phyloP scores from a whole-genome alignment of 2,888 invertebrate species.

The Patella depressa region DNA sequence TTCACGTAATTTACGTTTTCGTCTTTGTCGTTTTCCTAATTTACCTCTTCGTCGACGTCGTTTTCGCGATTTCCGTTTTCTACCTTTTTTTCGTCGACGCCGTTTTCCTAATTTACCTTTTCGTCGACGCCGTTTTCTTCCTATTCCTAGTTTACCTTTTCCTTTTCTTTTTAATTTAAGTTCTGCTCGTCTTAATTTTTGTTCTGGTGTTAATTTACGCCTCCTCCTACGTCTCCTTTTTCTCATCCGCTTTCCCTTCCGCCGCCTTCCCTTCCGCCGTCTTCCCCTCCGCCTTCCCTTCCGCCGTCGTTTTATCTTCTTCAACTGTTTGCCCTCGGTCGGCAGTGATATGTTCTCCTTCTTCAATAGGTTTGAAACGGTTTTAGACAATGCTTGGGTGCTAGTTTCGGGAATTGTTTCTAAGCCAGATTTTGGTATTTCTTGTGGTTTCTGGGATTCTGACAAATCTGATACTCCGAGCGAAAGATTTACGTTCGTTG shows the following conservation, averaged over 20 bases:
- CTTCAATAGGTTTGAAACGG: too few species aligned
- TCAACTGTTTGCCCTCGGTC: neutral
- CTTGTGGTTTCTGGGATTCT: too few species aligned
- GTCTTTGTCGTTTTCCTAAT: neutral
- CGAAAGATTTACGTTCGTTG: too few species aligned
- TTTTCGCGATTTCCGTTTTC: neutral
- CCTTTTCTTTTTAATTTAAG: slow-evolving; percentile 13
- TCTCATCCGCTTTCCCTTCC: slow-evolving; percentile 8
- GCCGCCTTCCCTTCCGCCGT: slow-evolving; percentile 14
- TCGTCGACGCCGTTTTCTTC: neutral
- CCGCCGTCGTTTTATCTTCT: neutral
- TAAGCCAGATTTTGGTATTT: too few species aligned
- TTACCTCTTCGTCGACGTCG: neutral
- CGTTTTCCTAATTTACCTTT: neutral
- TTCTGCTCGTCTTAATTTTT: slow-evolving; percentile 19
- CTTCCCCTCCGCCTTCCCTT: slow-evolving; percentile 12
- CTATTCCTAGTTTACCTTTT: neutral
- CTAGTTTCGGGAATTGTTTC: too few species aligned
- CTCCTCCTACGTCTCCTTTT: slow-evolving; percentile 3
- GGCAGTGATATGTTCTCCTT: too few species aligned
- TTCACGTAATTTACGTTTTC: neutral
- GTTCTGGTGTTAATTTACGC: slow-evolving; percentile 24
- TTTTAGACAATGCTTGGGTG: too few species aligned
- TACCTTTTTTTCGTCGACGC: neutral
- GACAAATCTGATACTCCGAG: too few species aligned